These are phyloP conservation scores for Hypselothyrea guttata DNA, from an alignment of 2,888 invertebrate species.

Conservation along the genomic window DNA sequence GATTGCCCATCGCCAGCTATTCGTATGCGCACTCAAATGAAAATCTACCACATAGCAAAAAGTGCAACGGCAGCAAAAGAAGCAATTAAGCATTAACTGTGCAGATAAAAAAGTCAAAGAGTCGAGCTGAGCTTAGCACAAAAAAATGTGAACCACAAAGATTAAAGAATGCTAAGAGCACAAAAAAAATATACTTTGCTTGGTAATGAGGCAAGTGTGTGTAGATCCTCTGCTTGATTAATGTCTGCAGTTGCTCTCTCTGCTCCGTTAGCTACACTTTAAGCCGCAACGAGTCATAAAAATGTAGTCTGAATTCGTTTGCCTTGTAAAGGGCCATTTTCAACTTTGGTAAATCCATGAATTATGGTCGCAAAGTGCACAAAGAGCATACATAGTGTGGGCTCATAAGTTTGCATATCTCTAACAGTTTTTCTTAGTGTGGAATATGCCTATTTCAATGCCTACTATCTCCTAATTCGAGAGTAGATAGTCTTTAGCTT, in stretches of 20 bases:
- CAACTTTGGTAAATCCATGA: conserved; percentile 63
- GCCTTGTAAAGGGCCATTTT: conserved; percentile 43
- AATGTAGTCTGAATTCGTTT: conserved; percentile 26
- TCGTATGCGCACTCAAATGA: conserved; percentile 23
- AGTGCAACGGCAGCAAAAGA: conserved; percentile 42
- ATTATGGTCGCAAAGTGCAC: conserved; percentile 56
- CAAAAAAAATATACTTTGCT: conserved; percentile 4
- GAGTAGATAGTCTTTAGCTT: no score
- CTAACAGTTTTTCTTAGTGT: no score
- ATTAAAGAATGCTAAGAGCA: conserved; percentile 27
- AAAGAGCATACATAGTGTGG: conserved; percentile 61
- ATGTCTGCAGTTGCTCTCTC: conserved; percentile 36
- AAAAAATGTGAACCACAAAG: conserved; percentile 39
- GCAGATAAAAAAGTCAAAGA: conserved; percentile 61
- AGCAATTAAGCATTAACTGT: conserved; percentile 66
- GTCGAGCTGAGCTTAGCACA: conserved; percentile 25
- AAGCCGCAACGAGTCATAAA: conserved; percentile 47
- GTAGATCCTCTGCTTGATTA: conserved; percentile 45
- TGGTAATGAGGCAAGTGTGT: conserved; percentile 49
- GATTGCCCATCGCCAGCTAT: conserved; percentile 42
- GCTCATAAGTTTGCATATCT: no score
- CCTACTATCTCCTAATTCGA: no score
- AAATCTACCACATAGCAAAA: conserved; percentile 24
- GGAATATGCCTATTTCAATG: no score
- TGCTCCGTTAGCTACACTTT: conserved; percentile 21